phyloP scores from a whole-genome alignment of 2,888 invertebrate genomes.

The Aphodius granarius region DNA sequence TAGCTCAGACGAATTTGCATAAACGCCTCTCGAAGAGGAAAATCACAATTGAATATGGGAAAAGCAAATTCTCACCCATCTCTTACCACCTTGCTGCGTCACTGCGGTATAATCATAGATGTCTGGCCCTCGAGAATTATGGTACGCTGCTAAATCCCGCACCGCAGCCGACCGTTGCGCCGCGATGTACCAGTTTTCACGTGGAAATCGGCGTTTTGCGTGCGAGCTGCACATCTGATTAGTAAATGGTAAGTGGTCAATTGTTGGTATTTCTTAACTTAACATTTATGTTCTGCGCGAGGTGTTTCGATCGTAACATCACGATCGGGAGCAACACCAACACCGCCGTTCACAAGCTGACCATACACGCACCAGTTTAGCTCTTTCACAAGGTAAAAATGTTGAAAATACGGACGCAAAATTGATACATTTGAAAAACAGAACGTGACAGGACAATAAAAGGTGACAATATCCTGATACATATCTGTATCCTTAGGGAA shows the following conservation, averaged over 20 bases:
- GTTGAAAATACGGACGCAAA: too few relatives aligned
- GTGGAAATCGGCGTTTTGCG: slow-evolving; percentile 21
- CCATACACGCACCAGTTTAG: neutral
- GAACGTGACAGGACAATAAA: too few relatives aligned
- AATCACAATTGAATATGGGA: neutral
- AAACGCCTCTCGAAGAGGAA: neutral
- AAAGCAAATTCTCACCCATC: neutral
- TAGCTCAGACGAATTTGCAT: neutral
- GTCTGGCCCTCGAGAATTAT: neutral
- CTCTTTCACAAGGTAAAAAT: neutral
- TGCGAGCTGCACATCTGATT: slow-evolving; percentile 24
- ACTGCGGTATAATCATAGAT: neutral
- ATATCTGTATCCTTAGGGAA: too few relatives aligned
- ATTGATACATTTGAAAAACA: too few relatives aligned
- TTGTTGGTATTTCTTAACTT: slow-evolving; percentile 26
- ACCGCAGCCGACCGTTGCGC: neutral
- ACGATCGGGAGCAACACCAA: slow-evolving; percentile 21
- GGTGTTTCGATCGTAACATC: slow-evolving; percentile 17
- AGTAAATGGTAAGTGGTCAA: slow-evolving; percentile 29
- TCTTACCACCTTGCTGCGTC: neutral
- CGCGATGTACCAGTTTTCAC: slow-evolving; percentile 13
- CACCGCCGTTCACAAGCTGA: neutral
- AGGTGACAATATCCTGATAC: too few relatives aligned
- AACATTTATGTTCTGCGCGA: slow-evolving; percentile 24
- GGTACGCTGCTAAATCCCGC: neutral